These are phyloP conservation scores for Dicaeum eximium DNA, from an alignment of 2,113 vertebrate genomes.

Conservation along the genomic window DNA sequence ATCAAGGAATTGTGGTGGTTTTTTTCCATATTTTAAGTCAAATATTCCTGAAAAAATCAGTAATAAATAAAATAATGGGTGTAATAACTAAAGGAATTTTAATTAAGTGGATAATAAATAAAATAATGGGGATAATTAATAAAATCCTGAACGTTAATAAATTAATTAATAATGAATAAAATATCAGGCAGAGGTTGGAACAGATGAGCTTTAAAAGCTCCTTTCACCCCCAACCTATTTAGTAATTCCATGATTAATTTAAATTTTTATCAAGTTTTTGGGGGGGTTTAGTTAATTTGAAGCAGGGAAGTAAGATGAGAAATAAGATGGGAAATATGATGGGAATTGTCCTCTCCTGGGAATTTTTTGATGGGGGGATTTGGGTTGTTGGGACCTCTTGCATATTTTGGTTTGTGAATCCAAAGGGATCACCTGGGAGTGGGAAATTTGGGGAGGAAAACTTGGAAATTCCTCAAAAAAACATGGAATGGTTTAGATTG, in stretches of 20 bases:
- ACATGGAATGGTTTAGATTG: fast-evolving
- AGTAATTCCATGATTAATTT: background rate
- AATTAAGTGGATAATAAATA: background rate
- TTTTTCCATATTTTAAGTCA: background rate
- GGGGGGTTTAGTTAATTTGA: background rate
- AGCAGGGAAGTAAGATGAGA: background rate
- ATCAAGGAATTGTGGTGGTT: background rate
- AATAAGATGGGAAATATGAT: background rate
- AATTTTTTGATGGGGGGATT: background rate
- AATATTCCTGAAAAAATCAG: background rate
- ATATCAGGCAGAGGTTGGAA: background rate
- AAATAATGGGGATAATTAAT: background rate
- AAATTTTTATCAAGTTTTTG: background rate
- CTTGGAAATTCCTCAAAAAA: background rate
- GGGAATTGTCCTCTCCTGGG: background rate
- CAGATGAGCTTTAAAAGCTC: background rate
- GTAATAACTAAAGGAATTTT: background rate
- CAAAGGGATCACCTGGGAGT: background rate
- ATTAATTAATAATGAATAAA: background rate
- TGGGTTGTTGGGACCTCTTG: background rate
- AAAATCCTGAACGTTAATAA: background rate
- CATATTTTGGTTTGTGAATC: background rate
- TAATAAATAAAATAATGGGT: background rate
- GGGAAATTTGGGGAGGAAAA: background rate
- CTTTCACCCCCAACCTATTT: background rate